A percentile compares a stretch with the other conserved stretches of the same genome.
phyloP scores from a whole-genome alignment of 2,888 invertebrate species.

The Strigamia crassipes region DNA sequence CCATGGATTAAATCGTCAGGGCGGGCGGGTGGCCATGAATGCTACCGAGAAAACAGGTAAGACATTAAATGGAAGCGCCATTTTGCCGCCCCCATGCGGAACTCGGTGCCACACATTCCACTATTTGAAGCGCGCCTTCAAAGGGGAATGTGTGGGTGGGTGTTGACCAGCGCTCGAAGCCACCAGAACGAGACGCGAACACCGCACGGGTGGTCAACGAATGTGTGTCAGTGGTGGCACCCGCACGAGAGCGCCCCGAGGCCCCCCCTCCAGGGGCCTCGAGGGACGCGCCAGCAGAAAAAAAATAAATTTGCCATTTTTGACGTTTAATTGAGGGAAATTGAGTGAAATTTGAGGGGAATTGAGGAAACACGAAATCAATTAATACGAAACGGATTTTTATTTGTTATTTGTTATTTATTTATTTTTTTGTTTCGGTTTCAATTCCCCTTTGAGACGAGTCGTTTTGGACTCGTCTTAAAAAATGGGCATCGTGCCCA shows the following conservation, averaged over 20 bases:
- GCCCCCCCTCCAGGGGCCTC: too few relatives aligned
- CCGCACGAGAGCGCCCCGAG: too few relatives aligned
- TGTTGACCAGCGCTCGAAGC: too few relatives aligned
- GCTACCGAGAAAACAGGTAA: neutral
- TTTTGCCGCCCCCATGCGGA: neutral
- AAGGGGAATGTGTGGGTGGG: constrained; percentile 36
- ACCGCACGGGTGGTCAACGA: too few relatives aligned
- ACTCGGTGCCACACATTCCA: constrained; percentile 22
- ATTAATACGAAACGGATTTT: neutral
- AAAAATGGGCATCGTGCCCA: constrained; percentile 36
- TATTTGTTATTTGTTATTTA: too few relatives aligned
- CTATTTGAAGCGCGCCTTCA: neutral
- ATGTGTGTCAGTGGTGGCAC: constrained; percentile 14
- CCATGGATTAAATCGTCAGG: constrained; percentile 39
- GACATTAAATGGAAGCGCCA: neutral
- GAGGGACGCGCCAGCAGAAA: neutral
- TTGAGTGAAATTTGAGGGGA: neutral
- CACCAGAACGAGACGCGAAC: too few relatives aligned
- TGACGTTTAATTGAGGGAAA: neutral
- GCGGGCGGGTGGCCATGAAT: constrained; percentile 25
- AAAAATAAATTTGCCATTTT: neutral
- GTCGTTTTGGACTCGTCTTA: constrained; percentile 4
- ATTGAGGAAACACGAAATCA: neutral
- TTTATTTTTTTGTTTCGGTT: neutral
- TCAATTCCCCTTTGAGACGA: neutral